Percentiles rank a stretch among this genome's conserved stretches.
Conservation (phyloP, 2,888 invertebrate species). For the Rhagonycha lutea region DNA sequence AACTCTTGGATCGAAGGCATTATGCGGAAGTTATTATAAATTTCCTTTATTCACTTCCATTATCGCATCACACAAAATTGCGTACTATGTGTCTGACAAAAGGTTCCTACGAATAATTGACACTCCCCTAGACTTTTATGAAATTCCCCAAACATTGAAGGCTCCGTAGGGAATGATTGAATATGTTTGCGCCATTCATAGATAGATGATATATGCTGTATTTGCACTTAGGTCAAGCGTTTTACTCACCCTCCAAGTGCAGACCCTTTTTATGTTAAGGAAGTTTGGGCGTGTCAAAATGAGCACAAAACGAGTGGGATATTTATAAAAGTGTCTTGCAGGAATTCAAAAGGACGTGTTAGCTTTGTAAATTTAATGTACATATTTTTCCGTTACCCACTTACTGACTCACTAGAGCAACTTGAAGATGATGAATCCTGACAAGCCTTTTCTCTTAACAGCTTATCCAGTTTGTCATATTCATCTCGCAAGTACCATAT, state of each 20-base stretch:
- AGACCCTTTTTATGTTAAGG: neutral
- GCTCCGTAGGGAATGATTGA: neutral
- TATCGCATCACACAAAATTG: neutral
- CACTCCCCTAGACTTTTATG: neutral
- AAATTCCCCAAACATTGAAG: neutral
- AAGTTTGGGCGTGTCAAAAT: neutral
- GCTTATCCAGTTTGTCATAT: slow-evolving; percentile 82
- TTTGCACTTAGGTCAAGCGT: neutral
- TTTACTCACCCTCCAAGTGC: neutral
- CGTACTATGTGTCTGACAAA: neutral
- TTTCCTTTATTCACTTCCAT: neutral
- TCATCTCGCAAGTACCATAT: slow-evolving; percentile 87
- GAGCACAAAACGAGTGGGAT: neutral
- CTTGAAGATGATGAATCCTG: slow-evolving; percentile 57
- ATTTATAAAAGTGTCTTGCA: neutral
- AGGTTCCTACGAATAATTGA: neutral
- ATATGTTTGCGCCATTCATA: neutral
- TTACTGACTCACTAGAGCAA: slow-evolving; percentile 59
- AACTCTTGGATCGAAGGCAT: neutral
- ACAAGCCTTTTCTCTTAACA: slow-evolving; percentile 64
- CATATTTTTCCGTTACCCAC: slow-evolving; percentile 23
- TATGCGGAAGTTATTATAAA: neutral
- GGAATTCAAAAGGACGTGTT: neutral
- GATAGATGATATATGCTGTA: neutral
- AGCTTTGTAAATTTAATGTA: neutral